A percentile compares a stretch with the other conserved stretches of the same genome.
These are phyloP conservation scores for Amia ocellicauda DNA, from an alignment of 2,113 vertebrate species.

Conservation along the genomic window DNA sequence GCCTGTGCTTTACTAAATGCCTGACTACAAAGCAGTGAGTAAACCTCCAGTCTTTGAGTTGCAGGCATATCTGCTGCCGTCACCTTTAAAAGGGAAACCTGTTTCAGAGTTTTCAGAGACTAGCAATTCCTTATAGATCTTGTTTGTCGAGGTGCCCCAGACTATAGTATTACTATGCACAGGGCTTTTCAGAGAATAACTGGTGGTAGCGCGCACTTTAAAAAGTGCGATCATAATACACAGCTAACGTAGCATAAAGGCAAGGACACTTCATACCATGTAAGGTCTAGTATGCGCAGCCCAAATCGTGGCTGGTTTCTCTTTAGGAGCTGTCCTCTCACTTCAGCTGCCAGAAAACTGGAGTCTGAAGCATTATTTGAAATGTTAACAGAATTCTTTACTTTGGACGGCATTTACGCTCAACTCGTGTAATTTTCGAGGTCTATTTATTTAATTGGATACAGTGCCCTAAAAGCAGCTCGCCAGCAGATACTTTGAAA, in stretches of 20 bases:
- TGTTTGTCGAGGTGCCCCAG: not conserved
- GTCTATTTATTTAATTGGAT: constrained; percentile 6
- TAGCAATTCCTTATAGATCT: not conserved
- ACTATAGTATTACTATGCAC: not conserved
- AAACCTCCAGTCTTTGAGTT: not conserved
- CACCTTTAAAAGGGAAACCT: not conserved
- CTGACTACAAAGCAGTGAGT: constrained; percentile 11
- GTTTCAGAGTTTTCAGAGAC: not conserved
- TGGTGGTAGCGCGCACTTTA: not conserved
- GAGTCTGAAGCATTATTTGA: not conserved
- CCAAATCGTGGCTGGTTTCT: not conserved
- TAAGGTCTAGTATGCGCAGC: not conserved
- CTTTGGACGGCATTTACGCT: constrained; percentile 1
- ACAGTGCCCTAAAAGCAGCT: not conserved
- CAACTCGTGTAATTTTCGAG: not conserved
- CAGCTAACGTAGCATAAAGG: not conserved
- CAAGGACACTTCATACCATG: not conserved
- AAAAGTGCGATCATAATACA: not conserved
- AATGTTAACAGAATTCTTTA: constrained; percentile 14
- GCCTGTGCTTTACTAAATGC: not conserved
- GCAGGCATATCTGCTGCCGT: constrained; percentile 20
- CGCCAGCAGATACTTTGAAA: not conserved
- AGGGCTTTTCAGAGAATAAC: not conserved
- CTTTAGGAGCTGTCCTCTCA: not conserved
- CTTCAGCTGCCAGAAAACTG: not conserved